A percentile compares a stretch with the other conserved stretches of the same genome.
Evolutionary conservation across 2,888 invertebrate species (phyloP).

Genomic region (Drosophila algonquin): DNA sequence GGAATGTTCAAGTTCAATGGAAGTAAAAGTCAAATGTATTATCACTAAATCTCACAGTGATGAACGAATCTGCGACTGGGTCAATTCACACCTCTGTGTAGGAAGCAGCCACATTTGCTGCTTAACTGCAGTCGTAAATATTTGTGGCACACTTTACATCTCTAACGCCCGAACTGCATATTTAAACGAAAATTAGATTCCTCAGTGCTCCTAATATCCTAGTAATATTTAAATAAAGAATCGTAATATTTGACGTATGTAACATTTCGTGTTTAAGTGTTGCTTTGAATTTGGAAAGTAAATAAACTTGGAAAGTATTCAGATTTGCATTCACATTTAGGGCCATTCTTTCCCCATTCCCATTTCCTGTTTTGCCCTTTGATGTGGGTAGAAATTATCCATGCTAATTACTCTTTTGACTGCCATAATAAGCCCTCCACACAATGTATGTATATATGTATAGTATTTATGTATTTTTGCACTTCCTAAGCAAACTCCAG

Average conservation of each 20-base stretch:
- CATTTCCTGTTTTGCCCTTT: background rate
- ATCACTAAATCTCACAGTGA: background rate
- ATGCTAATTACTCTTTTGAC: background rate
- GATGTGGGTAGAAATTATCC: background rate
- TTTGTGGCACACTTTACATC: background rate
- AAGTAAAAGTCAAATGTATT: background rate
- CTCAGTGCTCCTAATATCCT: background rate
- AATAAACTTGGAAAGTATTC: background rate
- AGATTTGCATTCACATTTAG: background rate
- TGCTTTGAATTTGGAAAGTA: background rate
- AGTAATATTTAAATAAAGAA: background rate
- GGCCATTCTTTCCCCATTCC: background rate
- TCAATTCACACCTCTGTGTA: background rate
- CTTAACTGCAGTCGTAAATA: background rate
- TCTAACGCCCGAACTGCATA: background rate
- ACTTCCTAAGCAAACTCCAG: constrained; percentile 21
- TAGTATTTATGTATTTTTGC: constrained; percentile 13
- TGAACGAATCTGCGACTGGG: background rate
- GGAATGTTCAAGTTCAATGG: background rate
- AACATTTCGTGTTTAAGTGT: background rate
- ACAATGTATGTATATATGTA: background rate
- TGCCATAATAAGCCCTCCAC: background rate
- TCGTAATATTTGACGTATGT: background rate
- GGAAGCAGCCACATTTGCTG: background rate
- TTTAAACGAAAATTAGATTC: background rate